Evolutionary conservation across 1,140 invertebrate species (phyloP), one percentile per base, ranked within the genome.

Genomic region (Triops cancriformis): DNA sequence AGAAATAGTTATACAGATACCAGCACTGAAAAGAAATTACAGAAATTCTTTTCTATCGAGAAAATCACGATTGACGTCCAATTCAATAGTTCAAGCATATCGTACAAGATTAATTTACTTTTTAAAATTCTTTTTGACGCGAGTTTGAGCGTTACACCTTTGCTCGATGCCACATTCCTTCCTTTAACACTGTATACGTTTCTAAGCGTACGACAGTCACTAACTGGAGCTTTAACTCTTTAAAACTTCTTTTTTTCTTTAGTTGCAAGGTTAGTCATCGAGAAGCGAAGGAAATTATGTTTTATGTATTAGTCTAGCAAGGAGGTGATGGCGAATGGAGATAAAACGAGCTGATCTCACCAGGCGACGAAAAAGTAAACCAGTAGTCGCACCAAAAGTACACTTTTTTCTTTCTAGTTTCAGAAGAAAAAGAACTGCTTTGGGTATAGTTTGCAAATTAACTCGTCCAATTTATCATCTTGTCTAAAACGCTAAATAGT

Each of bases 361-460:
- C 51, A 64, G 51, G 51, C 51, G 51, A 64, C 51, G 51, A 64
- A 64, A 64, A 64, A 23, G 51, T n/a, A 64, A 64, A 64, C 51
- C 51, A 64, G 51, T 64, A 64, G 51, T 64, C 23, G 14, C 23
- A 18, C n/a, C 51, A 0, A 23, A 64, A 64, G 51, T n/a, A 12
- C 5, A 23, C 14, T 64, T 64, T 64, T n/a, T n/a, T 23, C 3
- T 12, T 64, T 18, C n/a, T 3, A 6, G 14, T 18, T 64, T 18
- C 51, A 23, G 10, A 64, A 64, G 7, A 37, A 37, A 37, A 37
- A 7, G n/a, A n/a, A n/a, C n/a, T n/a, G 31, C 31, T 37, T 37
- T 37, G 31, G 31, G 31, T 4, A 2, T 37, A 37, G 18, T 64
- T 64, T 64, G 14, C 23, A 23, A 64, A 4, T 5, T 14, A 64